Evolutionary conservation across 2,888 invertebrate genomes (phyloP).

Genomic region (Leptothorax acervorum): DNA sequence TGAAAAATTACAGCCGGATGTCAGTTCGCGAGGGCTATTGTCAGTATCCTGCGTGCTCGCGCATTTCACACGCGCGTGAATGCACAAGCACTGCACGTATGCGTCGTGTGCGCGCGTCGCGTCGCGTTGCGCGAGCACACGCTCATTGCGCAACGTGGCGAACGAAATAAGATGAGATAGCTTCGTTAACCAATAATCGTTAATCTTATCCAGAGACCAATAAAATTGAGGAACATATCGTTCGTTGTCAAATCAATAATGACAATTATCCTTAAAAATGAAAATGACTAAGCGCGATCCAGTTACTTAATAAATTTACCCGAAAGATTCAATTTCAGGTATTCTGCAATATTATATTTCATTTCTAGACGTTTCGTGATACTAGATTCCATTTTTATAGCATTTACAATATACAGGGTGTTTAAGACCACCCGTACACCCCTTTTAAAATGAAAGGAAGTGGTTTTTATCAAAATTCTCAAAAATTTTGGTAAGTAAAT

Average conservation of each 20-base stretch:
- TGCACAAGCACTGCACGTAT: neutral
- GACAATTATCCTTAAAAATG: neutral
- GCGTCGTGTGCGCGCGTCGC: conserved; percentile 14
- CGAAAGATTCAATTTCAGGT: neutral
- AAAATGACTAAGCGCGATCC: neutral
- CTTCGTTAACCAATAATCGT: conserved; percentile 38
- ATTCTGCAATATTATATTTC: neutral
- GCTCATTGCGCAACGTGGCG: conserved; percentile 35
- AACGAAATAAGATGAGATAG: conserved; percentile 38
- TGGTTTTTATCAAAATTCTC: too few relatives aligned
- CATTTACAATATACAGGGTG: neutral
- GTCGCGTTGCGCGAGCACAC: conserved; percentile 25
- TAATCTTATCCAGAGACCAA: neutral
- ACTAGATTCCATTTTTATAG: neutral
- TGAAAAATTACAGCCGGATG: conserved; percentile 9
- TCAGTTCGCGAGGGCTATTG: neutral
- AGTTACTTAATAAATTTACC: neutral
- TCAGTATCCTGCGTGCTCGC: neutral
- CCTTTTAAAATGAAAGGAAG: too few relatives aligned
- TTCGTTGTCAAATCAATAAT: neutral
- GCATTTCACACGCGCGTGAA: conserved; percentile 18
- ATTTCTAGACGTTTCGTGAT: neutral
- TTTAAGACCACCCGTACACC: too few relatives aligned
- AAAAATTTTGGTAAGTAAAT: too few relatives aligned
- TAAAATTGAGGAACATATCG: conserved; percentile 9